Percentiles rank a stretch among this genome's conserved stretches.
Evolutionary conservation across 2,797 vertebrate genomes (phyloP).

Genomic region (Pangasius sanitwongsei): DNA sequence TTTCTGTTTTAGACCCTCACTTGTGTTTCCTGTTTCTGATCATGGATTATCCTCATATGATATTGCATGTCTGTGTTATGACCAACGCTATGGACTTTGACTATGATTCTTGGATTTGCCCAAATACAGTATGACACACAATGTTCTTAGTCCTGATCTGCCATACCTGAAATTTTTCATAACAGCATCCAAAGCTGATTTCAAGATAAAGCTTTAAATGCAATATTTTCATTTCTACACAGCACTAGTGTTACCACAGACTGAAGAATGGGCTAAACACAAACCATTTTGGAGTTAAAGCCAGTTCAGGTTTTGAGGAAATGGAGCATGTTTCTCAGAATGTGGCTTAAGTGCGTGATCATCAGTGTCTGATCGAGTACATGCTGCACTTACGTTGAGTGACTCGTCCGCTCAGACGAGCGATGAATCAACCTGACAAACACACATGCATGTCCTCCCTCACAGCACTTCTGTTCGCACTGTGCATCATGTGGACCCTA

Average conservation of each 20-base stretch:
- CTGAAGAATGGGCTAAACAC: neutral
- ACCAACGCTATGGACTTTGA: neutral
- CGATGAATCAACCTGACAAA: constrained; percentile 46
- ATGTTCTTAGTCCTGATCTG: neutral
- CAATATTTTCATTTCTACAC: neutral
- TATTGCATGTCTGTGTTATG: neutral
- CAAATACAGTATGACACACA: neutral
- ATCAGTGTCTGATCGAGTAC: constrained; percentile 30
- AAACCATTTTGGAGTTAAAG: too few relatives aligned
- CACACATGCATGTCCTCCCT: constrained; percentile 32
- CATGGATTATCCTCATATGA: neutral
- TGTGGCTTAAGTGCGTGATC: constrained; percentile 9
- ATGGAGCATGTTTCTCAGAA: neutral
- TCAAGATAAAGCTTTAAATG: neutral
- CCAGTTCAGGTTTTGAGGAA: neutral
- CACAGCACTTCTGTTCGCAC: constrained; percentile 21
- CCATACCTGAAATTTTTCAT: neutral
- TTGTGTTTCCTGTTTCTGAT: neutral
- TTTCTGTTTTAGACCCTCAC: neutral
- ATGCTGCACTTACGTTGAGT: constrained; percentile 24
- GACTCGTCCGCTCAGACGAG: constrained; percentile 30
- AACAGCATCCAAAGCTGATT: neutral
- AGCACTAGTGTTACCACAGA: neutral
- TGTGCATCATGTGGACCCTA: constrained; percentile 33
- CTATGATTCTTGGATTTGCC: neutral